A percentile compares a stretch with the other conserved stretches of the same genome.
These are phyloP conservation scores for Channallabes apus DNA, from an alignment of 2,797 vertebrate species.

Conservation along the genomic window DNA sequence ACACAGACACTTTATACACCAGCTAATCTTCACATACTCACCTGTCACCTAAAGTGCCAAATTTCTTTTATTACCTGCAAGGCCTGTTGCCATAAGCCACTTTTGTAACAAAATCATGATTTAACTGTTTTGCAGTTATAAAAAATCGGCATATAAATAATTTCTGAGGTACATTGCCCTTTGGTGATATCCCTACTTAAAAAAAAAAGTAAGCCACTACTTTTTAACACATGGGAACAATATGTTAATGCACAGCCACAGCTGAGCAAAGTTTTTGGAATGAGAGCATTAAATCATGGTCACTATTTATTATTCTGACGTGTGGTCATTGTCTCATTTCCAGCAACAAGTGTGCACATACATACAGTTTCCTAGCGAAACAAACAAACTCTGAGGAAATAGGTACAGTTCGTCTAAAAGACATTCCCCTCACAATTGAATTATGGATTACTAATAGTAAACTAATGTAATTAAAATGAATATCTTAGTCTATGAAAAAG, in stretches of 20 bases:
- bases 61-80: slow-evolving; percentile 37
- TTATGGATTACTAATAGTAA: background rate
- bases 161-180: background rate
- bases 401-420: background rate
- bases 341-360: background rate
- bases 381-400: background rate
- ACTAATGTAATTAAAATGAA: too few species aligned
- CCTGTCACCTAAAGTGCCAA: slow-evolving; percentile 37
- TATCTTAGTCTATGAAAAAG: too few species aligned
- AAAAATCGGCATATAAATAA: slow-evolving; percentile 5
- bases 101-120: slow-evolving; percentile 21
- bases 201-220: background rate
- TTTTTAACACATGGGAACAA: background rate
- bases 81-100: slow-evolving; percentile 16
- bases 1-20: slow-evolving; percentile 48
- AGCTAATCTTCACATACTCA: slow-evolving; percentile 38
- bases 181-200: background rate
- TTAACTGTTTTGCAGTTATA: slow-evolving; percentile 17
- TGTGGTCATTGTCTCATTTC: background rate
- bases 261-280: background rate
- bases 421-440: background rate
- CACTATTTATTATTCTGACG: background rate
- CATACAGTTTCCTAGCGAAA: background rate
- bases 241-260: background rate
- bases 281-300: background rate